phyloP scores from a whole-genome alignment of 2,888 invertebrate species.

The Epirrita christyi region DNA sequence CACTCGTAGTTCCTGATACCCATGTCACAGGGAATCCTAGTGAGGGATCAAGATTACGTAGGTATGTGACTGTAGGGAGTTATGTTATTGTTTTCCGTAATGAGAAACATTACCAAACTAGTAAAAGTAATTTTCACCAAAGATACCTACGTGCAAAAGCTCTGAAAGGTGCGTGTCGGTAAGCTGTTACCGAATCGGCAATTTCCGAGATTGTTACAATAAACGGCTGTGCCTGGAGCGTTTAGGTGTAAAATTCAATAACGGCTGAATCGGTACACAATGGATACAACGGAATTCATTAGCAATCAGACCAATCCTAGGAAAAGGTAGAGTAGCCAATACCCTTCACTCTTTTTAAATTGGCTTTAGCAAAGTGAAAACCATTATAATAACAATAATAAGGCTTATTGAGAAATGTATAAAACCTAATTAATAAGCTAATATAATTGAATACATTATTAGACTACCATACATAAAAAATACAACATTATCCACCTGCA shows the following conservation, averaged over 20 bases:
- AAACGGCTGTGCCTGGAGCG: conserved; percentile 44
- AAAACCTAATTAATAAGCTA: not conserved
- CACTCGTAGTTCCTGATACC: no score
- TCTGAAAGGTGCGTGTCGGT: conserved; percentile 50
- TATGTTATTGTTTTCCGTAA: not conserved
- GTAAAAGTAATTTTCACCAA: conserved; percentile 19
- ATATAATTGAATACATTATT: no score
- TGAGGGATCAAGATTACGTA: no score
- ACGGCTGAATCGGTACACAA: conserved; percentile 38
- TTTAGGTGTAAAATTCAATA: conserved; percentile 46
- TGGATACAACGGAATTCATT: conserved; percentile 22
- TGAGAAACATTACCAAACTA: conserved; percentile 11
- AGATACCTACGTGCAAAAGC: conserved; percentile 20
- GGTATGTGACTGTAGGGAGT: no score
- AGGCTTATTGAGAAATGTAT: no score
- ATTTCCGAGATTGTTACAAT: conserved; percentile 47
- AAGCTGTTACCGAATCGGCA: conserved; percentile 53
- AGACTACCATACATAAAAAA: no score
- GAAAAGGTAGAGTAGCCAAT: no score
- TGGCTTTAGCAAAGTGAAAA: not conserved
- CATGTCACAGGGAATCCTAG: no score
- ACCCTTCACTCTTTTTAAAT: not conserved
- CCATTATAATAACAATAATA: no score
- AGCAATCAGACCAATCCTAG: conserved; percentile 11
- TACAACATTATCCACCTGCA: no score